These are phyloP conservation scores for Cremastinae sp. DNA, from an alignment of 2,888 invertebrate genomes.

Conservation along the genomic window DNA sequence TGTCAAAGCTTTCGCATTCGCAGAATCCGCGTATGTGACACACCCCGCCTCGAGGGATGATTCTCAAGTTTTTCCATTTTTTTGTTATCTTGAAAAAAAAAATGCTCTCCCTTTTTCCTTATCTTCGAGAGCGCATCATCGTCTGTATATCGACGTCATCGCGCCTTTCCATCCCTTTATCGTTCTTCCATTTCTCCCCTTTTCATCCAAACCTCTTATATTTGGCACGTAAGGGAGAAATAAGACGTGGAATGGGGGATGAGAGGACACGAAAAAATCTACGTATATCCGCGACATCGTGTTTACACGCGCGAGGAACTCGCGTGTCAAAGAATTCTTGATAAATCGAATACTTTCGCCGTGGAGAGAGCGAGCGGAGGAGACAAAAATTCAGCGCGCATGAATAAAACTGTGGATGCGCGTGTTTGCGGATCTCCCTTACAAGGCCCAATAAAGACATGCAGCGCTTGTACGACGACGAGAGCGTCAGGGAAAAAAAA, in stretches of 20 bases:
- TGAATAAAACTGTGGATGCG: constrained; percentile 7
- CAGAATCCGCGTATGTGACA: constrained; percentile 10
- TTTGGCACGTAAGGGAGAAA: too few relatives aligned
- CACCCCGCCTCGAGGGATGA: constrained; percentile 34
- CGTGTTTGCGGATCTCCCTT: constrained; percentile 27
- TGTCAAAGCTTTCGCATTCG: constrained; percentile 42
- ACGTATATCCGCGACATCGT: constrained; percentile 5
- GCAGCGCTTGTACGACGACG: background rate
- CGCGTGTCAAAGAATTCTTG: constrained; percentile 23
- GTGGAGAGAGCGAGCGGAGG: background rate
- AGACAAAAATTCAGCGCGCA: constrained; percentile 7
- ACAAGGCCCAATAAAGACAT: constrained; percentile 19
- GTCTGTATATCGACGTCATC: constrained; percentile 52
- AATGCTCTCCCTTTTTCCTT: constrained; percentile 14
- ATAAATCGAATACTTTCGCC: constrained; percentile 31
- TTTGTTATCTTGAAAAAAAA: constrained; percentile 41
- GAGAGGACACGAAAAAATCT: constrained; percentile 17
- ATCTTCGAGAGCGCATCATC: constrained; percentile 51
- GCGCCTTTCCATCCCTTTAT: constrained; percentile 27
- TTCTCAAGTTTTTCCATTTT: constrained; percentile 29
- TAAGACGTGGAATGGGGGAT: constrained; percentile 46
- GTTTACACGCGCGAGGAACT: constrained; percentile 6
- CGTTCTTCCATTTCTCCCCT: constrained; percentile 25
- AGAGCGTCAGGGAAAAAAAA: background rate
- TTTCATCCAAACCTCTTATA: constrained; percentile 37